phyloP scores from a whole-genome alignment of 53 echinoderm and acorn worm genomes.

The Arbacia lixula region DNA sequence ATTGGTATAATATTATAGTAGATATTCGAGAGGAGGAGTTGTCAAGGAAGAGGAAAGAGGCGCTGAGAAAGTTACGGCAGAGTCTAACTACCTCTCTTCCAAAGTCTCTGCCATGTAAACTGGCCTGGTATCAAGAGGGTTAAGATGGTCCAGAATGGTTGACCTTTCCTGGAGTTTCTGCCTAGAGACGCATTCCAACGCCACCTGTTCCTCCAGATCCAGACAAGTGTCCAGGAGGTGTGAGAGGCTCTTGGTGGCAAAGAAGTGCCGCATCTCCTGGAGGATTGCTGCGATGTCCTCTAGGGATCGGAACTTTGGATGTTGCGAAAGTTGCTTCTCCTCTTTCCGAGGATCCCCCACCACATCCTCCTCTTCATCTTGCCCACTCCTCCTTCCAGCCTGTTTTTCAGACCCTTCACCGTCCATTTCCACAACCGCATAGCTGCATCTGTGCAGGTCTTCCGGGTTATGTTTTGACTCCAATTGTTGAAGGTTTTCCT shows the following conservation, averaged over 20 bases:
- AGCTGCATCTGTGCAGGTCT: no score
- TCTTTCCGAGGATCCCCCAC: not conserved
- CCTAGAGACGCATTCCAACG: constrained; percentile 1
- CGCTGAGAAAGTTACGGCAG: no score
- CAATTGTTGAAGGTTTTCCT: no score
- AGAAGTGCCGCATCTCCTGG: not conserved
- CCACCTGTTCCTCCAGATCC: constrained; percentile 31
- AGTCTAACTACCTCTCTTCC: no score
- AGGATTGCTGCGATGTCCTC: not conserved
- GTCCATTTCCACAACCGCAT: no score
- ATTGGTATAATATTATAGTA: no score
- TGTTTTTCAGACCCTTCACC: not conserved
- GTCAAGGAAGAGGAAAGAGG: no score
- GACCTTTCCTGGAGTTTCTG: not conserved
- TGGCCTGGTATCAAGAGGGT: constrained; percentile 37
- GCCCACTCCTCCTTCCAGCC: not conserved
- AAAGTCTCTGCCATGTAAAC: no score
- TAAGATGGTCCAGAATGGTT: constrained; percentile 28
- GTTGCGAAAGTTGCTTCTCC: not conserved
- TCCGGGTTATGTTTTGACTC: no score
- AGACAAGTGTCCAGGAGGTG: constrained; percentile 35
- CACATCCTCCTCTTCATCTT: not conserved
- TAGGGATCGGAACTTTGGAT: constrained; percentile 1
- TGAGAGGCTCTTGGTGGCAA: constrained; percentile 1
- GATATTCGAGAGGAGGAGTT: no score